Evolutionary conservation across 2,113 vertebrate species (phyloP).

Genomic region (Vicugna pacos): DNA sequence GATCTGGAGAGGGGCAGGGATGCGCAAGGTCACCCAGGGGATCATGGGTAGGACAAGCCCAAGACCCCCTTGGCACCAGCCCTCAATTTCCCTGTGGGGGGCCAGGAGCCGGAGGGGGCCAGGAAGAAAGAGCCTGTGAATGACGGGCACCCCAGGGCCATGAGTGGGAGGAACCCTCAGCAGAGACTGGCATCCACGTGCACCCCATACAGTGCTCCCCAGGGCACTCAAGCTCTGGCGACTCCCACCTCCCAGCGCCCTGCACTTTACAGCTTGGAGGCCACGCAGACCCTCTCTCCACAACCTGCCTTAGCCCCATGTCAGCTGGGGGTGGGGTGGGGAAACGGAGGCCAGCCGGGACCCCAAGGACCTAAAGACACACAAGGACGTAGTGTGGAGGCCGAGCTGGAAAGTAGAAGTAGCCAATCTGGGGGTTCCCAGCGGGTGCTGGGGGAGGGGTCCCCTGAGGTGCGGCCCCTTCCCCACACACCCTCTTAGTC

Average conservation of each 20-base stretch:
- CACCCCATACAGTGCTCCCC: not conserved
- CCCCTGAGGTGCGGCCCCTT: not conserved
- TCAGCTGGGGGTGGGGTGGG: not conserved
- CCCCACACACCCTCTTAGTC: not conserved
- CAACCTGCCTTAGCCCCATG: not conserved
- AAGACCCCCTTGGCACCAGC: not conserved
- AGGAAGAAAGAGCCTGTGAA: constrained; percentile 39
- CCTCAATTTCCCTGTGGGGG: not conserved
- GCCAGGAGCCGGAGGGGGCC: not conserved
- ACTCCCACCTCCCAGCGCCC: too few species aligned
- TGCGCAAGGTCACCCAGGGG: constrained; percentile 62
- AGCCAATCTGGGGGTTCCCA: not conserved
- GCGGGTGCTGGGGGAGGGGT: too few species aligned
- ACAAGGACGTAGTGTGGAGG: too few species aligned
- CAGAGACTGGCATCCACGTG: not conserved
- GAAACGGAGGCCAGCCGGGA: constrained; percentile 5
- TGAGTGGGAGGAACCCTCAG: not conserved
- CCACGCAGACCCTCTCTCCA: not conserved
- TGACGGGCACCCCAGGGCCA: not conserved
- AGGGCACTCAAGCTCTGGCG: fast-evolving
- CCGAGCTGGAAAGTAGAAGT: not conserved
- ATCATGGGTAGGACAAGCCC: not conserved
- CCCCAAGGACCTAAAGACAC: too few species aligned
- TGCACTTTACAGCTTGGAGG: not conserved
- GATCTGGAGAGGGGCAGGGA: not conserved